Evolutionary conservation across 2,888 invertebrate species (phyloP).

Genomic region (Synanthedon myopaeformis): DNA sequence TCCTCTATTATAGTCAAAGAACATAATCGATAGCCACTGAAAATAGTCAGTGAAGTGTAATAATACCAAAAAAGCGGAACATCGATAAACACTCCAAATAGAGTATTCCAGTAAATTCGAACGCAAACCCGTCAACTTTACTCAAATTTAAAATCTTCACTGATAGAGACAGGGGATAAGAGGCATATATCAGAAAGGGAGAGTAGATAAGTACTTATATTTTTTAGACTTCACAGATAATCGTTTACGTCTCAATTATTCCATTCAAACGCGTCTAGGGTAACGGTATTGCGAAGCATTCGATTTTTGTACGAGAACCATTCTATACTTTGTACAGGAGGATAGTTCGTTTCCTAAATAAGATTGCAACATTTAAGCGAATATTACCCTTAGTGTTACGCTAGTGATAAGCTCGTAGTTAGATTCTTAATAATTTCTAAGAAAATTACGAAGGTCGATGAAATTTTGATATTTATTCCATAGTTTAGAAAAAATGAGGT

Average conservation of each 20-base stretch:
- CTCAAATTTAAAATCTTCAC: not conserved
- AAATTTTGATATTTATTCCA: too few species aligned
- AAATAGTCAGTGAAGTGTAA: slow-evolving; percentile 16
- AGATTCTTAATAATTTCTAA: too few species aligned
- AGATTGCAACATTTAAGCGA: too few species aligned
- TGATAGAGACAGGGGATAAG: not conserved
- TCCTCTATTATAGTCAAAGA: too few species aligned
- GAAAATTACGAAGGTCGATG: too few species aligned
- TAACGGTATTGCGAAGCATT: slow-evolving; percentile 7
- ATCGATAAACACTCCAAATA: slow-evolving; percentile 12
- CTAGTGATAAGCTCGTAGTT: too few species aligned
- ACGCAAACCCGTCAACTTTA: slow-evolving; percentile 19
- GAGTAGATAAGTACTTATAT: not conserved
- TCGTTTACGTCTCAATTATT: slow-evolving; percentile 9
- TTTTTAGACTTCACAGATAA: slow-evolving; percentile 5
- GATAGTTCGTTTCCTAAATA: too few species aligned
- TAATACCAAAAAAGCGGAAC: slow-evolving; percentile 13
- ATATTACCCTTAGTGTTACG: too few species aligned
- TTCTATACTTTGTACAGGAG: too few species aligned
- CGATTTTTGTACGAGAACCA: not conserved
- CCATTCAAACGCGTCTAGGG: slow-evolving; percentile 7
- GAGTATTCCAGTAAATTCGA: slow-evolving; percentile 13
- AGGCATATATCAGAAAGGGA: not conserved
- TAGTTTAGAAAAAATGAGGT: too few species aligned
- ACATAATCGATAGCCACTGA: not conserved